A percentile compares a stretch with the other conserved stretches of the same genome.
Evolutionary conservation across 30 jellyfish, hydroid and myxozoan genomes (phyloP).

Genomic region (Euphysa ruthae): DNA sequence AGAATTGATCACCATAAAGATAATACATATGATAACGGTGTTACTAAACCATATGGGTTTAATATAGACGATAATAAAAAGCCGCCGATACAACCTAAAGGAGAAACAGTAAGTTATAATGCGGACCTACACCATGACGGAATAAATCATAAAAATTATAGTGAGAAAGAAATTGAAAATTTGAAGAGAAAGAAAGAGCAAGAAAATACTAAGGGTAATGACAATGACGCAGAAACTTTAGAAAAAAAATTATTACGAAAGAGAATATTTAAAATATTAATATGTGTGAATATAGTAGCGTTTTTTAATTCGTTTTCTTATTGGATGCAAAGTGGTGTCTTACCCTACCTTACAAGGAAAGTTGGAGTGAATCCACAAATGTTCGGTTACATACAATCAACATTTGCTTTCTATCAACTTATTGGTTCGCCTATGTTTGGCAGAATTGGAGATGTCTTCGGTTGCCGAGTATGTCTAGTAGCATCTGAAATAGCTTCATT

Average conservation of each 20-base stretch:
- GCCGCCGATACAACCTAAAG: no score
- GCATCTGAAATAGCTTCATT: slow-evolving; percentile 22
- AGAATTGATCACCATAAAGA: no score
- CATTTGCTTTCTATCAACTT: slow-evolving; percentile 28
- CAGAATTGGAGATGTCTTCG: slow-evolving; percentile 26
- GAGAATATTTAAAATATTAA: background rate
- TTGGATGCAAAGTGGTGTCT: slow-evolving; percentile 34
- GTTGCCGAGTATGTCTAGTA: slow-evolving; percentile 7
- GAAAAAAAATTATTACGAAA: background rate
- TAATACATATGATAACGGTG: no score
- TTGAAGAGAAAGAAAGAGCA: no score
- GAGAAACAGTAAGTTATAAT: no score
- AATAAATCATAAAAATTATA: no score
- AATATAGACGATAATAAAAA: no score
- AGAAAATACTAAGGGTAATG: no score
- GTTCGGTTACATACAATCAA: slow-evolving; percentile 31
- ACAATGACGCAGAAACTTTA: no score
- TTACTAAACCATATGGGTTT: no score
- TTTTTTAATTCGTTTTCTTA: slow-evolving; percentile 25
- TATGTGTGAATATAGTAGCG: slow-evolving; percentile 2
- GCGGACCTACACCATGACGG: no score
- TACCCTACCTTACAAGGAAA: slow-evolving; percentile 31
- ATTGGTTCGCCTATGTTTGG: slow-evolving; percentile 34
- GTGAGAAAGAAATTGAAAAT: no score
- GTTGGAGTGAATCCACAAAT: slow-evolving; percentile 31